Percentiles rank a stretch among this genome's conserved stretches.
These are phyloP conservation scores for Ahaetulla prasina DNA, from an alignment of 2,113 vertebrate species.

Conservation along the genomic window DNA sequence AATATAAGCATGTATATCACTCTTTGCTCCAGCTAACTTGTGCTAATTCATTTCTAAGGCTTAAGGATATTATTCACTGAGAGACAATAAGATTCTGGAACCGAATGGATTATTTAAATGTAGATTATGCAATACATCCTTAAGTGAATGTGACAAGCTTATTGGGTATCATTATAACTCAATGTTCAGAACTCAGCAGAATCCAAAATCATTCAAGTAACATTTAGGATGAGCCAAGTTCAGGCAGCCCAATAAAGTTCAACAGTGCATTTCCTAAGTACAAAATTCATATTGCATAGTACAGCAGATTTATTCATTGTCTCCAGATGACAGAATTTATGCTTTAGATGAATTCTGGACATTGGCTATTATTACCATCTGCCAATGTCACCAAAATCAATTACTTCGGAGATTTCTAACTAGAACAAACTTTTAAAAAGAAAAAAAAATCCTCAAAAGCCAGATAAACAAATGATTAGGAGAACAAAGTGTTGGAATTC, in stretches of 20 bases:
- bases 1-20: neutral
- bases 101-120: neutral
- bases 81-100: neutral
- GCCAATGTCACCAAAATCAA: neutral
- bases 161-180: neutral
- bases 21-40: neutral
- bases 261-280: neutral
- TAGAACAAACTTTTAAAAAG: neutral
- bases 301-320: neutral
- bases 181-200: constrained; percentile 1
- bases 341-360: neutral
- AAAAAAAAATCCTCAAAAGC: neutral
- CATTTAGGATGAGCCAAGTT: constrained; percentile 1
- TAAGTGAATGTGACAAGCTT: neutral
- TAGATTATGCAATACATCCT: neutral
- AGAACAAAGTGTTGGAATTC: neutral
- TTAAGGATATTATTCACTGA: neutral
- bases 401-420: neutral
- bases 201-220: neutral
- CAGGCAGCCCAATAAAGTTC: constrained; percentile 1
- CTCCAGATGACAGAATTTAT: neutral
- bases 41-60: neutral
- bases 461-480: neutral
- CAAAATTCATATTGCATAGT: neutral
- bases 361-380: neutral